Evolutionary conservation across 2,888 invertebrate species (phyloP), one percentile per base, ranked within the genome.

Genomic region (Oegoconia quadripuncta): DNA sequence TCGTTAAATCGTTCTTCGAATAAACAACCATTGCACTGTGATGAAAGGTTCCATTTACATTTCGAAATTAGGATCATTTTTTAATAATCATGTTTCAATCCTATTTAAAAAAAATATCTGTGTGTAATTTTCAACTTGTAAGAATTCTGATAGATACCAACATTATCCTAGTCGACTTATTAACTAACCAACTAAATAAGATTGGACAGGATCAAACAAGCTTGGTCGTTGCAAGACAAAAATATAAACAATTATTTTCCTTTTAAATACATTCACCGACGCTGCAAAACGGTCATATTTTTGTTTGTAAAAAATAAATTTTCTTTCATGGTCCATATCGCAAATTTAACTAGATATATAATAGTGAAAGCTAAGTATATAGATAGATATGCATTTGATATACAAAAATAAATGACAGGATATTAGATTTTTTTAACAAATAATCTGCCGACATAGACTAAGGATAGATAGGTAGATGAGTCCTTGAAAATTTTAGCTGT

Each of bases 321-420:
- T 41, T 37, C 36, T 55, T 15, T 42, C 33, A 44, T 64, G 63
- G 64, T 64, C 64, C 64, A 44, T 56, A 28, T n/a, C n/a, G 38
- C 30, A 30, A 42, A 36, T 50, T 54, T 52, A 45, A 46, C 30
- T 29, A 40, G n/a, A n/a, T n/a, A n/a, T n/a, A n/a, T n/a, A n/a
- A n/a, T n/a, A n/a, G n/a, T n/a, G n/a, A n/a, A n/a, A n/a, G n/a
- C n/a, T 23, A 39, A 41, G 42, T 31, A 44, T 44, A 42, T 33
- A 16, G 12, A 41, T 44, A 58, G 55, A 61, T 58, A 61, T 58
- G 54, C 50, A 46, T 55, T 46, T 45, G 37, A 42, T 58, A n/a
- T n/a, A 59, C 44, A 55, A 55, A 56, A 60, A 59, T 56, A 55
- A 61, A 42, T 34, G 38, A n/a, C n/a, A 9, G 25, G 11, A 25